Evolutionary conservation across 2,888 invertebrate genomes (phyloP), one percentile per base, ranked within the genome.

Genomic region (Apotomis capreana): DNA sequence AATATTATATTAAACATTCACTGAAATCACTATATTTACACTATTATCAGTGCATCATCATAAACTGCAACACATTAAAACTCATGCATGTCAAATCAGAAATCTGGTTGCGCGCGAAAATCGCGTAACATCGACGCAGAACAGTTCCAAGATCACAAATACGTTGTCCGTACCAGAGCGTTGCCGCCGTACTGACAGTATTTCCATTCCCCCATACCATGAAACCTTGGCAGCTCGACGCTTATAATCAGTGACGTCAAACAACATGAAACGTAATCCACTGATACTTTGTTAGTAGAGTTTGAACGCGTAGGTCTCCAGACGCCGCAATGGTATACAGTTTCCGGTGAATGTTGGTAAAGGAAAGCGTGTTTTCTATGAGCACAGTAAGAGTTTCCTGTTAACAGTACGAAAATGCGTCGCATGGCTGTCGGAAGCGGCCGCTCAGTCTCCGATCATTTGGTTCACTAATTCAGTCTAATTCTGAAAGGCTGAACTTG

Each of bases 151-250:
- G 68, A 76, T 72, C 67, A 74, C 74, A 76, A 73, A 79, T 80
- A 84, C 89, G 88, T 86, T 76, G 75, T 68, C 55, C 74, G 84
- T 77, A 78, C 74, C 74, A 76, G 77, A 84, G 82, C 86, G 89
- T 84, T 85, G 78, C 83, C 87, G 86, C 84, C 83, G 81, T 81
- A 90, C 90, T 90, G 87, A 78, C 83, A 76, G 78, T 77, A 76
- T 75, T 78, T 80, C 80, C 60, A 69, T 65, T 69, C 61, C 58
- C 63, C 63, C 58, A 57, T 69, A 70, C 71, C 67, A 54, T 49
- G 36, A 70, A 61, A 63, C 60, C 63, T 70, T 62, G 46, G 61
- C 40, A 61, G 40, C 76, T 78, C 77, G 71, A 74, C 74, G 70
- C 65, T 70, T 65, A 70, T 36, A 63, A 74, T 77, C 64, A 68